A percentile compares a stretch with the other conserved stretches of the same genome.
Evolutionary conservation across 92 coral and sea anemone species (phyloP).

Genomic region (Pocillopora grandis): DNA sequence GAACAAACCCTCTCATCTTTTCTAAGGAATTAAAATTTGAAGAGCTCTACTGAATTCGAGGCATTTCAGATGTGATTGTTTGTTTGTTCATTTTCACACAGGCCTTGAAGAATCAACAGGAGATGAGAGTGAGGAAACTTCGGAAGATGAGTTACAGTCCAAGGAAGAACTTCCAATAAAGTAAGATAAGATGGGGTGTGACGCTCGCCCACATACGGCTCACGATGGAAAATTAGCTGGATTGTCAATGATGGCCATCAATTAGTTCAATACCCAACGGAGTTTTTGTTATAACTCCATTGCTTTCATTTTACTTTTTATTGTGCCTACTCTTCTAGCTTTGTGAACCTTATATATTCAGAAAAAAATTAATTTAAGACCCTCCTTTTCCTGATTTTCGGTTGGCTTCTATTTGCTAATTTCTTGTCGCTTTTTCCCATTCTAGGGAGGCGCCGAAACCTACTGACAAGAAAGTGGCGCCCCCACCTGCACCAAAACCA

Average conservation of each 20-base stretch:
- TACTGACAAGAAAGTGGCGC: slow-evolving; percentile 26
- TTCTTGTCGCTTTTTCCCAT: not conserved
- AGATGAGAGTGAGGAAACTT: slow-evolving; percentile 44
- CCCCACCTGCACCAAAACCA: slow-evolving; percentile 41
- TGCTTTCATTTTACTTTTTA: no score
- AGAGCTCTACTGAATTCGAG: no score
- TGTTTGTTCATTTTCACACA: not conserved
- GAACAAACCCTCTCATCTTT: no score
- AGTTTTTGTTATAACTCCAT: no score
- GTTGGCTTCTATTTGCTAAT: not conserved
- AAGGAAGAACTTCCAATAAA: slow-evolving; percentile 13
- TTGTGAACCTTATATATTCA: no score
- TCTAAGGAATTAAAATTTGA: no score
- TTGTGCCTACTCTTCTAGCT: no score
- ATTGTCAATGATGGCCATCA: no score
- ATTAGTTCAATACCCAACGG: no score
- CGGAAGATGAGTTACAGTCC: slow-evolving; percentile 44
- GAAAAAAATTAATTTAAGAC: not conserved
- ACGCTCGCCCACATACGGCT: no score
- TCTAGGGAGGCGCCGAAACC: slow-evolving; percentile 41
- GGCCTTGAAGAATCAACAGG: slow-evolving; percentile 50
- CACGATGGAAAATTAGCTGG: no score
- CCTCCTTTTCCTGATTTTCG: not conserved
- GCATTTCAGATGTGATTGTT: not conserved
- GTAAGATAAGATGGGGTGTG: not conserved